A percentile compares a stretch with the other conserved stretches of the same genome.
These are phyloP conservation scores for Patagioenas fasciata DNA, from an alignment of 2,113 vertebrate genomes.

Conservation along the genomic window DNA sequence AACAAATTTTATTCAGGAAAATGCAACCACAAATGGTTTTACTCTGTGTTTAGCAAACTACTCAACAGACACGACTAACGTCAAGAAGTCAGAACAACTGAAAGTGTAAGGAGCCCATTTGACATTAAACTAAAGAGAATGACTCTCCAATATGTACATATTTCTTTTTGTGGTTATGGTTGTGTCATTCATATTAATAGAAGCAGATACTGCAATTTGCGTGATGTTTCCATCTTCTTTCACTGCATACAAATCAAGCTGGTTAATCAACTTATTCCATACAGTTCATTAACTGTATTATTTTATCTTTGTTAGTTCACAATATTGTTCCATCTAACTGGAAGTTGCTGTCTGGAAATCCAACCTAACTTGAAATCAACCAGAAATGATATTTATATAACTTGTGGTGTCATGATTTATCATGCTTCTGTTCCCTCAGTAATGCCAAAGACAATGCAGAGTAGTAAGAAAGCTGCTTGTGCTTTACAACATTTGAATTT, in stretches of 20 bases:
- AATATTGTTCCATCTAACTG: not conserved
- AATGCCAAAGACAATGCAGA: not conserved
- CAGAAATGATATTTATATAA: not conserved
- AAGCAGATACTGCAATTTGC: not conserved
- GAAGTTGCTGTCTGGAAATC: not conserved
- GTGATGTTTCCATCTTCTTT: not conserved
- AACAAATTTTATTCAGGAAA: not conserved
- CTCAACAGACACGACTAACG: not conserved
- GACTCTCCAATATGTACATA: not conserved
- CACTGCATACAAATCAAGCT: not conserved
- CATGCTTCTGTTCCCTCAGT: not conserved
- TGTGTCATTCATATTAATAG: not conserved
- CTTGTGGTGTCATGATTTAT: not conserved
- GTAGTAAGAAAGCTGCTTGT: not conserved
- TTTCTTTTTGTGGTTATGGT: not conserved
- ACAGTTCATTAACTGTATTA: not conserved
- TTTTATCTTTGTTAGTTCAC: not conserved
- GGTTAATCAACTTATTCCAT: not conserved
- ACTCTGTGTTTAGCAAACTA: not conserved
- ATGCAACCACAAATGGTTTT: not conserved
- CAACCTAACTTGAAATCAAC: not conserved
- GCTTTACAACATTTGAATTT: not conserved
- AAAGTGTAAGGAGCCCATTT: not conserved
- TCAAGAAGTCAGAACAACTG: not conserved
- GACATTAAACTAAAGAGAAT: not conserved